Conservation (phyloP, 2,113 vertebrate species). For the Centropus bengalensis region DNA sequence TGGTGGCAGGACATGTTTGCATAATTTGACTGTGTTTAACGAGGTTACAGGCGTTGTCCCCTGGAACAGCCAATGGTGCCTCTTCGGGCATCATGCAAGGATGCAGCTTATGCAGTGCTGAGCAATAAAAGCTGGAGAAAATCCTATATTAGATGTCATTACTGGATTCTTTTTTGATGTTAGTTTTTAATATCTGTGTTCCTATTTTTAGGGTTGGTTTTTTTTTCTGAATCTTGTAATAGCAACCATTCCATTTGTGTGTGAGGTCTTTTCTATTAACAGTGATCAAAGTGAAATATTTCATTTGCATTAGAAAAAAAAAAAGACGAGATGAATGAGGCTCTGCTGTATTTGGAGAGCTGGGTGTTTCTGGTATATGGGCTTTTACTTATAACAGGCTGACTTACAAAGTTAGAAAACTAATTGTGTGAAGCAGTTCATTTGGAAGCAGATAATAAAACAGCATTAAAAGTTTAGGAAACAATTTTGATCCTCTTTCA, state of each 20-base stretch:
- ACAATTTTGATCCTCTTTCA: not conserved
- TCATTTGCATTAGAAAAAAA: conserved; percentile 33
- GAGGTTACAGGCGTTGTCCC: not conserved
- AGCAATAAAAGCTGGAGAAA: not conserved
- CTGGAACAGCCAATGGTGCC: not conserved
- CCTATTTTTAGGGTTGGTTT: conserved; percentile 58
- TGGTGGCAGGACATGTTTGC: not conserved
- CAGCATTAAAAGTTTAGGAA: not conserved
- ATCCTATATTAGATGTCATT: not conserved
- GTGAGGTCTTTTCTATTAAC: conserved; percentile 25
- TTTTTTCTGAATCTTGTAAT: conserved; percentile 55
- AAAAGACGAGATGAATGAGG: conserved; percentile 51
- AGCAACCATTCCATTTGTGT: conserved; percentile 34
- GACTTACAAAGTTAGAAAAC: not conserved
- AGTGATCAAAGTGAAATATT: conserved; percentile 60
- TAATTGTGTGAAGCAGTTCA: not conserved
- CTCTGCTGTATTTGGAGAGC: conserved; percentile 18
- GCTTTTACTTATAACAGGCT: no score
- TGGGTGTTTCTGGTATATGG: not conserved
- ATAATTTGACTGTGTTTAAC: not conserved
- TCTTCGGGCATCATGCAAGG: not conserved
- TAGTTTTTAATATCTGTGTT: conserved; percentile 42
- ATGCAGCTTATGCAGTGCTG: not conserved
- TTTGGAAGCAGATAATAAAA: conserved; percentile 7
- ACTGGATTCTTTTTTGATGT: conserved; percentile 22